These are phyloP conservation scores for Coregonus ussuriensis DNA, from an alignment of 2,797 vertebrate species.

Conservation along the genomic window DNA sequence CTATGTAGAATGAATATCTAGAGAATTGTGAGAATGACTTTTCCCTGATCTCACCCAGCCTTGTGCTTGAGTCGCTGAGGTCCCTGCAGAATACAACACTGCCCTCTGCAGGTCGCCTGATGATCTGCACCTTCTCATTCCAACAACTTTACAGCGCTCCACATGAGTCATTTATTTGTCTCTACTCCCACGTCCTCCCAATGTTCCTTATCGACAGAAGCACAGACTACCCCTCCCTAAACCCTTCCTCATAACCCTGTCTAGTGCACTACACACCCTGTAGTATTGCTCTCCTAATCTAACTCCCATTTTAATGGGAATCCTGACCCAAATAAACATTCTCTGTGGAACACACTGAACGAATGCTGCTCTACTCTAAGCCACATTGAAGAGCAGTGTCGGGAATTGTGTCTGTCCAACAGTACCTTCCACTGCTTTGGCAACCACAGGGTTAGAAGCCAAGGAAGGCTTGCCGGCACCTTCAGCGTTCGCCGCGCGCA, in stretches of 20 bases:
- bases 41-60: conserved; percentile 4
- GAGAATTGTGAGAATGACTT: not conserved
- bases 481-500: conserved; percentile 83
- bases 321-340: conserved; percentile 1
- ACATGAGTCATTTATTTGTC: conserved; percentile 11
- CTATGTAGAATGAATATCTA: not conserved
- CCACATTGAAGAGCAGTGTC: not conserved
- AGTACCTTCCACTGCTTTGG: conserved; percentile 81
- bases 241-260: conserved; percentile 27
- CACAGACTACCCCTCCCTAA: conserved; percentile 45
- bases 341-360: not conserved
- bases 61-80: not conserved
- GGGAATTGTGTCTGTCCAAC: not conserved
- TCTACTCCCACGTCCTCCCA: conserved; percentile 18
- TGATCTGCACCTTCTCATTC: not conserved
- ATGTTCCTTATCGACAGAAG: conserved; percentile 46
- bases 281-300: conserved; percentile 8
- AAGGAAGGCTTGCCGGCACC: conserved; percentile 86
- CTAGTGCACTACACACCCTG: not conserved
- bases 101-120: conserved; percentile 50
- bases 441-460: conserved; percentile 82
- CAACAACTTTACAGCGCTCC: not conserved
- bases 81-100: conserved; percentile 35
- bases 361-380: not conserved
- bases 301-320: not conserved